Evolutionary conservation across 2,888 invertebrate species (phyloP), one percentile per base, ranked within the genome.

Genomic region (Caenorhabditis sp.): DNA sequence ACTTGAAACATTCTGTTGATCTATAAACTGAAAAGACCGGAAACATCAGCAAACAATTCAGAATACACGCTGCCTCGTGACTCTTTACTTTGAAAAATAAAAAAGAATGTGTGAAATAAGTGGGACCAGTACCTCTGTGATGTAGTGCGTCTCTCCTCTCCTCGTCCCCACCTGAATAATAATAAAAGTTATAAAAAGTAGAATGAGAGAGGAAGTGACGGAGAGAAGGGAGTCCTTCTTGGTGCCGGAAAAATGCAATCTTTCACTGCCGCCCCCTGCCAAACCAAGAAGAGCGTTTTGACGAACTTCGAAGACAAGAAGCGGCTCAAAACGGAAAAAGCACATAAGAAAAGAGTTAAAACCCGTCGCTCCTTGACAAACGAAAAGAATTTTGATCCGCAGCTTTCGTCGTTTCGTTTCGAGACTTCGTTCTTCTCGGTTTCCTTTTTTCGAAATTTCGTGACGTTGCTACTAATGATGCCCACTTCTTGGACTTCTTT

Each of bases 171-270:
- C 77, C 77, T 77, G 77, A 77, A 70, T 70, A 77, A 77, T 77
- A 77, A 69, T 61, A 77, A 66, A 59, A 61, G 69, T 35, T 59
- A 72, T 49, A 59, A 56, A 51, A 26, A 47, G 68, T 44, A 31
- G 26, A 73, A 49, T 26, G 14, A 35, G 47, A 24, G 24, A n/a
- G n/a, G 35, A 49, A 63, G 75, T 68, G 59, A 59, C 59, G 75
- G 59, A 66, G 75, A 66, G 49, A 47, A 75, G 66, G 66, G 41
- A 63, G 56, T 47, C 56, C 75, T 51, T 75, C 44, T 31, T 54
- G 24, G 51, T 31, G 58, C 72, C 68, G 77, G 77, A 77, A 77
- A 70, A 69, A 61, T 63, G 69, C 77, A 77, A 69, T 72, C 72
- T 73, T 80, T 80, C 72, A 64, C 49, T 72, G 56, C 64, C 44